Percentiles rank a stretch among this genome's conserved stretches.
Conservation (phyloP, 2,888 invertebrate genomes). For the Saturnia japonica region DNA sequence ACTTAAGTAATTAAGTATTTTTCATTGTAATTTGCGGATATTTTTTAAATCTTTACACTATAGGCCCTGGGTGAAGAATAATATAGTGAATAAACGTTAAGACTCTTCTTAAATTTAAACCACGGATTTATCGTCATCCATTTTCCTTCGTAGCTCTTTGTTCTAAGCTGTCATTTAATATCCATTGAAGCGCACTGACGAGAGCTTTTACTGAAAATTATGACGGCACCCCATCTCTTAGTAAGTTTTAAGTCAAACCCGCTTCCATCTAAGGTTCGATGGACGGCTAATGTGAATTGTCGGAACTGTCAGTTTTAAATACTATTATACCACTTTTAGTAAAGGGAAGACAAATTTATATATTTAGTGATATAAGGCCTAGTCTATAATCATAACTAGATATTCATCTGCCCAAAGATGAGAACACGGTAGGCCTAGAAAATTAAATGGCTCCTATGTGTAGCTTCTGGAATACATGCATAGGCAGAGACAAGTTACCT, state of each 20-base stretch:
- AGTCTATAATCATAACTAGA: too few species aligned
- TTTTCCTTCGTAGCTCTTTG: slow-evolving; percentile 31
- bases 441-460: too few species aligned
- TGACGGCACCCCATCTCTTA: slow-evolving; percentile 46
- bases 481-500: too few species aligned
- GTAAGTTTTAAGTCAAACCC: slow-evolving; percentile 50
- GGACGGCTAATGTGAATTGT: slow-evolving; percentile 9
- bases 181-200: slow-evolving; percentile 55
- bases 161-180: slow-evolving; percentile 49
- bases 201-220: slow-evolving; percentile 66
- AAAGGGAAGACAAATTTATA: too few species aligned
- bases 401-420: too few species aligned
- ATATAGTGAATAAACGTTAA: not conserved
- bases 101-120: not conserved
- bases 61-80: not conserved
- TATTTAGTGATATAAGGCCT: too few species aligned
- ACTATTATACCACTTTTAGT: not conserved
- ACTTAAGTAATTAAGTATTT: not conserved
- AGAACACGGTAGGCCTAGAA: too few species aligned
- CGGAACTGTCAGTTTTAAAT: not conserved
- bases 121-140: slow-evolving; percentile 21
- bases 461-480: too few species aligned
- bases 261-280: slow-evolving; percentile 26
- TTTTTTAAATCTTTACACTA: not conserved
- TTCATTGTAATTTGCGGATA: not conserved